phyloP scores from a whole-genome alignment of 2,888 invertebrate species.

The Acanthococcus lagerstroemiae region DNA sequence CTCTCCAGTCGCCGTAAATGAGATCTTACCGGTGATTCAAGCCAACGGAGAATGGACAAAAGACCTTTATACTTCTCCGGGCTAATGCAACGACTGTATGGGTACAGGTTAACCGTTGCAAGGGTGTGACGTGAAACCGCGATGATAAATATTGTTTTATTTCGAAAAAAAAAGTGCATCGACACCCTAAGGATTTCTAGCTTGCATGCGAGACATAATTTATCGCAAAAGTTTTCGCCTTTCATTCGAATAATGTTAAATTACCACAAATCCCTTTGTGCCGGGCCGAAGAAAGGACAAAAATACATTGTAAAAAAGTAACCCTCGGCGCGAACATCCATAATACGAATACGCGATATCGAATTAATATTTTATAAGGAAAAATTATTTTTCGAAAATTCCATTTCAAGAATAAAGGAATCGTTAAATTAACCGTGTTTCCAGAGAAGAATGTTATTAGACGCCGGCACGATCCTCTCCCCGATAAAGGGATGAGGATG shows the following conservation, averaged over 20 bases:
- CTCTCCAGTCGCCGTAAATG: too few species aligned
- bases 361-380: conserved; percentile 17
- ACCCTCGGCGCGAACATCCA: neutral
- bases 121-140: too few species aligned
- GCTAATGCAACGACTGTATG: too few species aligned
- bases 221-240: neutral
- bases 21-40: too few species aligned
- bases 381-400: conserved; percentile 13
- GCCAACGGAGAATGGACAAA: too few species aligned
- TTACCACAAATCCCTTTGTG: neutral
- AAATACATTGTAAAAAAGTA: neutral
- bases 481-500: neutral
- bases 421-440: conserved; percentile 16
- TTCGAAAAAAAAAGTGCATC: too few species aligned
- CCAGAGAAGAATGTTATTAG: conserved; percentile 16
- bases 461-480: neutral
- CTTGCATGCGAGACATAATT: too few species aligned
- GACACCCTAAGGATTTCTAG: too few species aligned
- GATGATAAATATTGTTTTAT: too few species aligned
- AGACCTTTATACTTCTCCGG: too few species aligned
- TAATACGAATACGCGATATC: too few species aligned
- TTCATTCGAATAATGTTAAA: neutral
- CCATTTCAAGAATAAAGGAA: conserved; percentile 6
- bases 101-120: too few species aligned
- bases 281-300: neutral